Evolutionary conservation across 2,888 invertebrate species (phyloP).

Genomic region (Tetranychus truncatus): DNA sequence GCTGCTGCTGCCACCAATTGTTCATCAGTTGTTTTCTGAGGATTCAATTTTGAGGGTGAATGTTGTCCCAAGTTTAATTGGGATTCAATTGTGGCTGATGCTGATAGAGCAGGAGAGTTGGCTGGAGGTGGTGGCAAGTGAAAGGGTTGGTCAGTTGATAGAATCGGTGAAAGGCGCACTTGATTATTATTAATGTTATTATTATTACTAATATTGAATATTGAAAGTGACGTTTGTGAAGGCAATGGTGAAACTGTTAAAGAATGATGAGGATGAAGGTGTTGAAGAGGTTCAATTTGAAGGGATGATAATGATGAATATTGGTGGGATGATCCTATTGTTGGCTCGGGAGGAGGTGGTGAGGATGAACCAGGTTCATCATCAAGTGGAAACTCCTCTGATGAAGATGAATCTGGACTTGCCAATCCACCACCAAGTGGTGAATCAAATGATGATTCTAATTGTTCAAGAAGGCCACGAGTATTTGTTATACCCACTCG

Average conservation of each 20-base stretch:
- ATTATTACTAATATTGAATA: too few relatives aligned
- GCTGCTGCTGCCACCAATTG: neutral
- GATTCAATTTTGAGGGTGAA: neutral
- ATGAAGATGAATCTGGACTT: slow-evolving; percentile 5
- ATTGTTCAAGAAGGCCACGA: slow-evolving; percentile 3
- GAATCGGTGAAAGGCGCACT: neutral
- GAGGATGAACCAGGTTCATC: neutral
- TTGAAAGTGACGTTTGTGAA: neutral
- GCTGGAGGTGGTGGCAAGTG: neutral
- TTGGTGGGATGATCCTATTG: neutral
- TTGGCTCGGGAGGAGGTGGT: slow-evolving; percentile 10
- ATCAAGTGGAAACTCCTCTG: neutral
- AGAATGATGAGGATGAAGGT: neutral
- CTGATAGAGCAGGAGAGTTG: neutral
- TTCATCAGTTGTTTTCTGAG: neutral
- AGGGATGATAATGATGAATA: neutral
- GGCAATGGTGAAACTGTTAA: neutral
- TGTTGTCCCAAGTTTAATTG: neutral
- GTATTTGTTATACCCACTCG: slow-evolving; percentile 6
- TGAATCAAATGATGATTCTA: neutral
- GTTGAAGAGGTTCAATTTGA: neutral
- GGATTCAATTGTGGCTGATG: neutral
- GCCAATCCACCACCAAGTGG: neutral
- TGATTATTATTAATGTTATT: neutral
- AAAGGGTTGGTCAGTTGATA: neutral